Conservation (phyloP, 2,888 invertebrate species). For the Gastrophysa polygoni region DNA sequence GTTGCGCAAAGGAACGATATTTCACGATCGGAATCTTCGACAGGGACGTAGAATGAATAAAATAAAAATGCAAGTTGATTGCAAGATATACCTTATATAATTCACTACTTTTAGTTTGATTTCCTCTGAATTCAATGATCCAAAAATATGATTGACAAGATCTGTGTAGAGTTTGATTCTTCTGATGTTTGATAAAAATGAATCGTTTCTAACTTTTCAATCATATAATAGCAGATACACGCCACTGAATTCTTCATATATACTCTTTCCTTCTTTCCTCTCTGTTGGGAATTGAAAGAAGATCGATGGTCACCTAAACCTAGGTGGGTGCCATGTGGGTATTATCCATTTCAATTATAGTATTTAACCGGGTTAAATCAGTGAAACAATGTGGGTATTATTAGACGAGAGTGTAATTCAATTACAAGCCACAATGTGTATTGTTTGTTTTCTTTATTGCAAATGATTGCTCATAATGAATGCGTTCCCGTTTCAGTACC, state of each 20-base stretch:
- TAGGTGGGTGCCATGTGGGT: constrained; percentile 43
- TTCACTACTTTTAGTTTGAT: too few species aligned
- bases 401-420: constrained; percentile 44
- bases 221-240: background rate
- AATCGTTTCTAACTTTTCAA: too few species aligned
- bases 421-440: constrained; percentile 38
- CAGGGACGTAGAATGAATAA: constrained; percentile 2
- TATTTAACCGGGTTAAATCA: constrained; percentile 44
- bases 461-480: constrained; percentile 35
- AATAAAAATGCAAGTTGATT: too few species aligned
- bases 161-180: too few species aligned
- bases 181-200: too few species aligned
- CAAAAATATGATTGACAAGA: too few species aligned
- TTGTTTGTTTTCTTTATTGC: constrained; percentile 36
- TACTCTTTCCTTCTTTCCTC: background rate
- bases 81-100: too few species aligned
- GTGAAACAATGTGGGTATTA: constrained; percentile 48
- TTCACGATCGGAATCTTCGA: constrained; percentile 34
- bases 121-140: too few species aligned
- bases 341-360: constrained; percentile 48
- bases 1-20: constrained; percentile 45
- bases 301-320: constrained; percentile 7
- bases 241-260: background rate
- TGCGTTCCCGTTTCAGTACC: constrained; percentile 32
- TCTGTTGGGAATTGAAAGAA: constrained; percentile 11